Evolutionary conservation across 2,888 invertebrate species (phyloP).

Genomic region (Phyllotreta cruciferae): DNA sequence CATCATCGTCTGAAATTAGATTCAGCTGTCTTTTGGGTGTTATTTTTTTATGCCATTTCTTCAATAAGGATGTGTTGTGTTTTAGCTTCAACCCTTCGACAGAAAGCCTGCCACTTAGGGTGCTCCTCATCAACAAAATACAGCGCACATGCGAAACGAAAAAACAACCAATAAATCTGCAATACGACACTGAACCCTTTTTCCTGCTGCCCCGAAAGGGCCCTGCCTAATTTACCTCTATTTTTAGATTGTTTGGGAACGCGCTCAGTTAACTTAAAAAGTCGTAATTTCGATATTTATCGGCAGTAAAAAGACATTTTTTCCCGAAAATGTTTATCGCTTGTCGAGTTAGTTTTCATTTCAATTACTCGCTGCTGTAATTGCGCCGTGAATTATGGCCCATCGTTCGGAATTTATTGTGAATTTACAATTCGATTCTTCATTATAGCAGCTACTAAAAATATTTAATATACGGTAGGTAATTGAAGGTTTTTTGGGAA

Average conservation of each 20-base stretch:
- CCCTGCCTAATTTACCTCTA: conserved; percentile 36
- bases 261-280: conserved; percentile 18
- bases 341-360: conserved; percentile 11
- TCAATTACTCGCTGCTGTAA: conserved; percentile 9
- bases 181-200: conserved; percentile 46
- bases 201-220: conserved; percentile 38
- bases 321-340: conserved; percentile 8
- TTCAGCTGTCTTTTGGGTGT: conserved; percentile 23
- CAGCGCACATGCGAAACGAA: conserved; percentile 41
- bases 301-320: conserved; percentile 3
- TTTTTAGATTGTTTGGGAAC: conserved; percentile 39
- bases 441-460: too few species aligned
- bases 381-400: neutral
- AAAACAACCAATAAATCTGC: conserved; percentile 47
- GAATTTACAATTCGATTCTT: neutral
- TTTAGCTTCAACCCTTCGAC: conserved; percentile 30
- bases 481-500: neutral
- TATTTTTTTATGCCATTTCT: conserved; percentile 9
- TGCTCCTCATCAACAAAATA: conserved; percentile 22
- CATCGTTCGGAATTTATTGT: too few species aligned
- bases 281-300: conserved; percentile 22
- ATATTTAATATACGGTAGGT: too few species aligned
- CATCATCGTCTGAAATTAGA: conserved; percentile 20
- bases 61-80: conserved; percentile 13
- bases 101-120: conserved; percentile 15